A percentile compares a stretch with the other conserved stretches of the same genome.
Conservation (phyloP, 1,140 invertebrate genomes). For the Leucophenga varia region DNA sequence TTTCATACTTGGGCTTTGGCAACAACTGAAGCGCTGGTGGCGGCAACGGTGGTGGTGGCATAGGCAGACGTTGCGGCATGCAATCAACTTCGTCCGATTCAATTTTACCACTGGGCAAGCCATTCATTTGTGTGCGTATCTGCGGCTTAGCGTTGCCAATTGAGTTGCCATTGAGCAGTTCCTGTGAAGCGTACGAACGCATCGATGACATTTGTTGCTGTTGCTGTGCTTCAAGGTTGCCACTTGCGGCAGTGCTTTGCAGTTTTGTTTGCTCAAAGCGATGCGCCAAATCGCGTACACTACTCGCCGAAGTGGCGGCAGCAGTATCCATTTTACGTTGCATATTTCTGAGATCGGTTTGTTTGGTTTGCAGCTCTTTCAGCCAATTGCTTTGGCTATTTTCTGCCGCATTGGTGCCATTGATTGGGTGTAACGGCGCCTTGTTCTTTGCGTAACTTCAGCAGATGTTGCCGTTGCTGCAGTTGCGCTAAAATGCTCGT, state of each 20-base stretch:
- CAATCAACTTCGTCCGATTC: constrained; percentile 51
- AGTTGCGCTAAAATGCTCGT: constrained; percentile 70
- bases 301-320: constrained; percentile 37
- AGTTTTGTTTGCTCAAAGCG: constrained; percentile 73
- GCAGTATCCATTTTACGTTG: constrained; percentile 39
- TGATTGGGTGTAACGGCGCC: constrained; percentile 16
- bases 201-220: constrained; percentile 26
- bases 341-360: constrained; percentile 68
- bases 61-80: constrained; percentile 35
- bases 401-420: constrained; percentile 57
- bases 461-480: constrained; percentile 61
- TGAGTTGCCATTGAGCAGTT: constrained; percentile 29
- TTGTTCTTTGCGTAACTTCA: constrained; percentile 71
- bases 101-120: constrained; percentile 34
- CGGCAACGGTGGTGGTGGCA: constrained; percentile 2
- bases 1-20: constrained; percentile 48
- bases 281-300: constrained; percentile 75
- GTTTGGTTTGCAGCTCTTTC: constrained; percentile 76
- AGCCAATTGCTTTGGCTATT: constrained; percentile 64
- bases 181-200: constrained; percentile 46
- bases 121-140: constrained; percentile 52
- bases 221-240: constrained; percentile 1
- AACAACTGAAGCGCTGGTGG: constrained; percentile 23
- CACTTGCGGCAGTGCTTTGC: constrained; percentile 14
- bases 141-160: constrained; percentile 1